Evolutionary conservation across 2,888 invertebrate species (phyloP).

Genomic region (Apamea anceps): DNA sequence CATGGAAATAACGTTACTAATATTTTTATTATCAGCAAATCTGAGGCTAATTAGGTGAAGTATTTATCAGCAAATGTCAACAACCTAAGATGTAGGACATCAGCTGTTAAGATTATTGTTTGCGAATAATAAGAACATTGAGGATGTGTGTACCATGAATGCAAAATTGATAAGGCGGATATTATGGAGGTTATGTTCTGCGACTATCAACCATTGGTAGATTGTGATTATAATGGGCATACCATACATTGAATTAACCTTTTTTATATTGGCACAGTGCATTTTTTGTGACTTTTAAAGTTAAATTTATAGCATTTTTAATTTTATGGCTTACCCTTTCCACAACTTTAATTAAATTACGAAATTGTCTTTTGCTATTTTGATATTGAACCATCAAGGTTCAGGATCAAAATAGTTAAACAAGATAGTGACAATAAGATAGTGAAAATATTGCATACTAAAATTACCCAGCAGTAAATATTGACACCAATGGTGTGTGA

Average conservation of each 20-base stretch:
- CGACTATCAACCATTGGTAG: background rate
- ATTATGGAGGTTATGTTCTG: background rate
- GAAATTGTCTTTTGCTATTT: background rate
- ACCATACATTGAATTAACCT: background rate
- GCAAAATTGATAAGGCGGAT: background rate
- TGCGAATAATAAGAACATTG: conserved; percentile 26
- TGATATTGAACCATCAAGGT: too few species aligned
- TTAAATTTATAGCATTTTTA: background rate
- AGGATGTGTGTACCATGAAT: conserved; percentile 1
- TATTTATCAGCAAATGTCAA: conserved; percentile 50
- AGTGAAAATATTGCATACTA: conserved; percentile 36
- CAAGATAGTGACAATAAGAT: too few species aligned
- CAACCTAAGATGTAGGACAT: conserved; percentile 55
- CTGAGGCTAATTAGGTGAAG: conserved; percentile 27
- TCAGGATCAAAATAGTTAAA: background rate
- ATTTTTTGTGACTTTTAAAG: background rate
- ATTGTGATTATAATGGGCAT: background rate
- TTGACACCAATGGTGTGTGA: conserved; percentile 9
- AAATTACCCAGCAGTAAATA: conserved; percentile 38
- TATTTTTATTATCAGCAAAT: conserved; percentile 36
- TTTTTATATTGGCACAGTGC: background rate
- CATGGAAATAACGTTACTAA: background rate
- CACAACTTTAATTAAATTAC: background rate
- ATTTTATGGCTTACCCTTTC: background rate
- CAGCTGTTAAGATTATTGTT: conserved; percentile 40